phyloP scores from a whole-genome alignment of 1,140 invertebrate species.

The Cherax destructor region DNA sequence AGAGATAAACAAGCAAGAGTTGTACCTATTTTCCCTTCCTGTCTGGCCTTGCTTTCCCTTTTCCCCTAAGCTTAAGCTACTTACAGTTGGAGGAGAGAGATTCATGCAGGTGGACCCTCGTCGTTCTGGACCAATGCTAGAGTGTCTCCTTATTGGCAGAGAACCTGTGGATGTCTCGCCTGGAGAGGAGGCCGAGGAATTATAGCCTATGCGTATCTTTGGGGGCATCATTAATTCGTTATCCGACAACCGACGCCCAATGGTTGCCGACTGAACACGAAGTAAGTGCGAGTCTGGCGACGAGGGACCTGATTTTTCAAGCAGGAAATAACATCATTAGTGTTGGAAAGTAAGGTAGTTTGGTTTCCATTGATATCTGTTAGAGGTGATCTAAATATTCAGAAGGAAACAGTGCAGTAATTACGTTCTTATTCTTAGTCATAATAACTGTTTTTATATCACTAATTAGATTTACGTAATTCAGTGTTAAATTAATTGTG shows the following conservation, averaged over 20 bases:
- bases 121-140: constrained; percentile 91
- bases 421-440: no score
- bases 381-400: background rate
- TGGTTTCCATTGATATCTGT: no score
- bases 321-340: constrained; percentile 75
- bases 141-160: constrained; percentile 89
- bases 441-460: no score
- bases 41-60: no score
- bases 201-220: constrained; percentile 86
- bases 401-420: background rate
- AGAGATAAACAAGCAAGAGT: no score
- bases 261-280: constrained; percentile 85
- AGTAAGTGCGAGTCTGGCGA: constrained; percentile 91
- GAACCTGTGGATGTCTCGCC: constrained; percentile 85
- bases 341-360: background rate
- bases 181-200: constrained; percentile 87
- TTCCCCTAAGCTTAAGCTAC: background rate
- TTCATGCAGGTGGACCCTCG: constrained; percentile 88
- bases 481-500: no score
- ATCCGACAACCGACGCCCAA: constrained; percentile 89
- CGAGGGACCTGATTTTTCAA: constrained; percentile 80
- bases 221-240: constrained; percentile 91
- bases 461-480: no score
- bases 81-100: constrained; percentile 83
- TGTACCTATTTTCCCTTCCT: no score